phyloP scores from a whole-genome alignment of 2,113 vertebrate species.

The Chunga burmeisteri region DNA sequence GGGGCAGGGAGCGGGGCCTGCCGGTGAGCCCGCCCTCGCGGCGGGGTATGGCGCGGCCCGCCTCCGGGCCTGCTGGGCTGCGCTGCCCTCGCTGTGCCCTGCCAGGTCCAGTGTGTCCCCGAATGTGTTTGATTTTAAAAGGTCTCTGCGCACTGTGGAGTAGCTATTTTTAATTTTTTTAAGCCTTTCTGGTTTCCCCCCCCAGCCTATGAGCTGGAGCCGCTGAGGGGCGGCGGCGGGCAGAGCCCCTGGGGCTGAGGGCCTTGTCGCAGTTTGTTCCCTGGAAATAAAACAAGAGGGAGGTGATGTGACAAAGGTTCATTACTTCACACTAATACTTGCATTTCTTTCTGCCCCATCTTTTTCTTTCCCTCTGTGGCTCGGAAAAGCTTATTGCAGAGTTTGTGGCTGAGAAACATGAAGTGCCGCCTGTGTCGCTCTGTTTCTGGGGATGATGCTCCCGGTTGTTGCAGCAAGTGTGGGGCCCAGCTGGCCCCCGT shows the following conservation, averaged over 20 bases:
- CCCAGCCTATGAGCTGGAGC: fast-evolving
- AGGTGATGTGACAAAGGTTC: not conserved
- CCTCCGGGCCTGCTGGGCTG: not conserved
- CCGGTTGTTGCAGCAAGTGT: slow-evolving; percentile 76
- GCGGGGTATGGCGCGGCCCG: not conserved
- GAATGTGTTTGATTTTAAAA: fast-evolving
- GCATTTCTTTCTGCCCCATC: not conserved
- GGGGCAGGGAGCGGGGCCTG: not conserved
- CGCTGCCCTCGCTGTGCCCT: not conserved
- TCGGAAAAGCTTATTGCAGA: not conserved
- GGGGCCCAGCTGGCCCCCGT: not conserved
- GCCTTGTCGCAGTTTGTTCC: not conserved
- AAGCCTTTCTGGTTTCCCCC: fast-evolving
- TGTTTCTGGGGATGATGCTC: not conserved
- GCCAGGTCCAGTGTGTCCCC: not conserved
- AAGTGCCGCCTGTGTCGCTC: slow-evolving; percentile 42
- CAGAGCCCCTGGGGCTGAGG: not conserved
- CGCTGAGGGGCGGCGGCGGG: not conserved
- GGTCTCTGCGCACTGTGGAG: not conserved
- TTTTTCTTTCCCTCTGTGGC: not conserved
- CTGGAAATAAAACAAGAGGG: not conserved
- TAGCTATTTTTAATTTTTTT: fast-evolving
- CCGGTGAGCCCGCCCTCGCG: not conserved
- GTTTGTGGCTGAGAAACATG: slow-evolving; percentile 44
- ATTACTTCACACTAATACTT: fast-evolving